phyloP scores from a whole-genome alignment of 1,140 invertebrate genomes.

The Drosophila burlai region DNA sequence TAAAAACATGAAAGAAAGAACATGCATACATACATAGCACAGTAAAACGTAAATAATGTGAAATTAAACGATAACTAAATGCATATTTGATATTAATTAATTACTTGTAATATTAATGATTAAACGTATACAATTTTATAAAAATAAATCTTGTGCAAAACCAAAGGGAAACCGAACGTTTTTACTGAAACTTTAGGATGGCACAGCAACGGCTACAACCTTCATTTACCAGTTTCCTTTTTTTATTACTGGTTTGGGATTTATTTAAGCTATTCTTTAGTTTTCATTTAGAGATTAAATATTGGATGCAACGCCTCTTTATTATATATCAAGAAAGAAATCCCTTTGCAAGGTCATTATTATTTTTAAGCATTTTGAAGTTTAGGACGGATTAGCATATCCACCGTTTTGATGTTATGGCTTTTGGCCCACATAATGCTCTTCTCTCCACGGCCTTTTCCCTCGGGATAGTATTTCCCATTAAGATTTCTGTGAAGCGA shows the following conservation, averaged over 20 bases:
- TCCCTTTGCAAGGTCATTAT: background rate
- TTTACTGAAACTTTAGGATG: background rate
- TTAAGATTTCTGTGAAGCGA: background rate
- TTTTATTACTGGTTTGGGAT: background rate
- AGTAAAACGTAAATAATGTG: conserved; percentile 76
- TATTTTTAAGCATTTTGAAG: background rate
- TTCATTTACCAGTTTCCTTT: background rate
- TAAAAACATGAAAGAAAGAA: conserved; percentile 27
- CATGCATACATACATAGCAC: conserved; percentile 57
- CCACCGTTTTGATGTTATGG: conserved; percentile 1
- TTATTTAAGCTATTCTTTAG: background rate
- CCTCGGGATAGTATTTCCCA: conserved; percentile 1
- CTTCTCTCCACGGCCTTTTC: background rate
- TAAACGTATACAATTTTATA: conserved; percentile 84
- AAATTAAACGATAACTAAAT: conserved; percentile 81
- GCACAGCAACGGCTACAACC: background rate
- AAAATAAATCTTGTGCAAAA: conserved; percentile 80
- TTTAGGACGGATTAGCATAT: background rate
- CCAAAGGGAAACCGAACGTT: background rate
- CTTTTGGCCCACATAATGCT: conserved; percentile 6
- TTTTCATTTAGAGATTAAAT: background rate
- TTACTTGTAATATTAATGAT: conserved; percentile 82
- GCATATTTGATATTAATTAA: conserved; percentile 83
- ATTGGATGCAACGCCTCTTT: background rate
- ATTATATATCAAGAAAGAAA: background rate